A percentile compares a stretch with the other conserved stretches of the same genome.
These are phyloP conservation scores for Hippocampus comes DNA, from an alignment of 2,113 vertebrate species.

Conservation along the genomic window DNA sequence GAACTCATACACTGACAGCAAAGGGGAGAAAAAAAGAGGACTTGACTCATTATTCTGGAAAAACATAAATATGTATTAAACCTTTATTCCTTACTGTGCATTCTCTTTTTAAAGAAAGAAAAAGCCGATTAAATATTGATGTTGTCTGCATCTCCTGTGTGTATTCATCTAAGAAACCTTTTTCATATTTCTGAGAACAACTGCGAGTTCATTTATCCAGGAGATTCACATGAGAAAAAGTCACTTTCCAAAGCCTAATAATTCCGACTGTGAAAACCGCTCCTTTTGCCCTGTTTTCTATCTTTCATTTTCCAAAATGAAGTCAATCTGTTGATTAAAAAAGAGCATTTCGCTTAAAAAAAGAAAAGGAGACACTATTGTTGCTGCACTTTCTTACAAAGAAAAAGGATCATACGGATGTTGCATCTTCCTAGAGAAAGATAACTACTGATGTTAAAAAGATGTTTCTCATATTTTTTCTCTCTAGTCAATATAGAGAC, in stretches of 20 bases:
- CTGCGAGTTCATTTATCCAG: not conserved
- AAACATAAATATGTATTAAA: slow-evolving; percentile 2
- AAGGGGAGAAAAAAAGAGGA: not conserved
- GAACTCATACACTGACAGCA: slow-evolving; percentile 2
- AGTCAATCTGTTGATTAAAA: not conserved
- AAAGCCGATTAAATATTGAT: not conserved
- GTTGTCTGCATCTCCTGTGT: not conserved
- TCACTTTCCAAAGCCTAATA: not conserved
- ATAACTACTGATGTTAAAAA: not conserved
- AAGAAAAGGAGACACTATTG: not conserved
- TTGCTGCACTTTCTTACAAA: not conserved
- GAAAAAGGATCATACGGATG: too few species aligned
- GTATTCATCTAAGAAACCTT: slow-evolving; percentile 1
- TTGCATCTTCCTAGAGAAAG: not conserved
- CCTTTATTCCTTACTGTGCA: not conserved
- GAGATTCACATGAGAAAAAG: not conserved
- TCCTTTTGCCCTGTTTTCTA: not conserved
- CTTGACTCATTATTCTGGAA: not conserved
- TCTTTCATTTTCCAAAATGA: not conserved
- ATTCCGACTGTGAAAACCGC: slow-evolving; percentile 3
- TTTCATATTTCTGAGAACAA: not conserved
- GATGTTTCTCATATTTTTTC: not conserved
- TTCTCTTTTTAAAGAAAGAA: not conserved
- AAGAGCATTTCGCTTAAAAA: too few species aligned
- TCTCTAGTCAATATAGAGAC: too few species aligned